Base-by-base conservation (phyloP, 2,797 vertebrate genomes). In the Pangasius mekongensis region DNA sequence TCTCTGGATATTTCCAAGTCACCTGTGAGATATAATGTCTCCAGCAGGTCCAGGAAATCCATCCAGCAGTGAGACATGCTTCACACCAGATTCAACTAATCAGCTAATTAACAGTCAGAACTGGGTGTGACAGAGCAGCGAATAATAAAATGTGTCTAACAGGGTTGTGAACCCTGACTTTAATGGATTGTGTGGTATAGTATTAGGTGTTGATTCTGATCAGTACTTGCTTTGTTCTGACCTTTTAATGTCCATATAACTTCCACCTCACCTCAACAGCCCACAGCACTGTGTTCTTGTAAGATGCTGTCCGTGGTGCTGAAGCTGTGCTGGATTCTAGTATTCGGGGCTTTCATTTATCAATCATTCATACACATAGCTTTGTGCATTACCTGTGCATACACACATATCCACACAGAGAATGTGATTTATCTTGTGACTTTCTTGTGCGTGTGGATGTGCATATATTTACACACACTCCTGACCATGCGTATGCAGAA, bases 291-390 rank as follows among this genome's bases (percentile, higher is more conserved):
- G 33, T 82, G 1, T 7, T 18, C 20, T 27, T 27, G 24, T 16
- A 14, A n/a, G 36, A 62, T 62, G 56, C 80, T 82, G 58, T 82
- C 80, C 80, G 43, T 62, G 80, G 80, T 82, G 56, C 80, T 82
- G 80, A 82, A 82, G 5, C 80, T 39, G 8, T 52, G 14, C 14
- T 18, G 16, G 27, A 52, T 52, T 30, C 27, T 30, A 20, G 0
- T 69, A 20, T 77, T 54, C n/a, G 10, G 20, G 22, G 4, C 22
- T 74, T 22, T 73, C 36, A 2, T 73, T 76, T 49, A 27, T 76
- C 11, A 47, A 3, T 43, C 20, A 4, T 73, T 22, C 71, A 10
- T 10, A 43, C 1, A 20, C 36, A 43, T 43, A 11, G 69, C 8
- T 43, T 13, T 24, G 36, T 20, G 33, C 67, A 3, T 33, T 5